Evolutionary conservation across 2,888 invertebrate genomes (phyloP).

Genomic region (Linnaemya vulpina): DNA sequence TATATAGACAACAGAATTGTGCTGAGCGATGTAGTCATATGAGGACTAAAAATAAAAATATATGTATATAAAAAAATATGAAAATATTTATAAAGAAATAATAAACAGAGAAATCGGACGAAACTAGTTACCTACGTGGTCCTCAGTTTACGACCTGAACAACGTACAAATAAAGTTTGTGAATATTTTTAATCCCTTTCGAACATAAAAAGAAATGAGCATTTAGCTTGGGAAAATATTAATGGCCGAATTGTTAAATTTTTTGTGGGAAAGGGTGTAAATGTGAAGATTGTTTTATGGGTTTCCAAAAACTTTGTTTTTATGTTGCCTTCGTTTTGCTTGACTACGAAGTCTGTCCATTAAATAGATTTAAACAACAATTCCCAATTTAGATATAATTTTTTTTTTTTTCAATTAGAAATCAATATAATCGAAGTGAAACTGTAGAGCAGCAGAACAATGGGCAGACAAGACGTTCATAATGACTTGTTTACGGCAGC

Average conservation of each 20-base stretch:
- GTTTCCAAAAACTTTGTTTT: constrained; percentile 1
- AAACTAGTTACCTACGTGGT: too few species aligned
- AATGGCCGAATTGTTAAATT: not conserved
- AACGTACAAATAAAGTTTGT: too few species aligned
- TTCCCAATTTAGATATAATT: constrained; percentile 75
- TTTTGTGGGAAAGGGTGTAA: not conserved
- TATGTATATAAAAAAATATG: too few species aligned
- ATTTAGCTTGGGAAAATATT: constrained; percentile 8
- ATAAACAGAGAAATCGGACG: not conserved
- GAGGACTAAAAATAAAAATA: too few species aligned
- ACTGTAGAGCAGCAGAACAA: not conserved
- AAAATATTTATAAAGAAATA: too few species aligned
- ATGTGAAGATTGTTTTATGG: not conserved
- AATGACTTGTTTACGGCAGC: constrained; percentile 45
- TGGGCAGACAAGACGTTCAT: not conserved
- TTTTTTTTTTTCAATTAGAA: constrained; percentile 79
- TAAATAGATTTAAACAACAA: constrained; percentile 55
- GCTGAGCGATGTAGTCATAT: too few species aligned
- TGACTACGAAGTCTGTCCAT: not conserved
- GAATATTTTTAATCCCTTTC: constrained; percentile 41
- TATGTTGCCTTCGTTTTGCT: not conserved
- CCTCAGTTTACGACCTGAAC: constrained; percentile 30
- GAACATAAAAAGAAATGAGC: constrained; percentile 16
- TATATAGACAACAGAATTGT: too few species aligned
- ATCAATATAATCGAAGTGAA: constrained; percentile 74